These are phyloP conservation scores for Epinephelus moara DNA, from an alignment of 2,113 vertebrate species.

Conservation along the genomic window DNA sequence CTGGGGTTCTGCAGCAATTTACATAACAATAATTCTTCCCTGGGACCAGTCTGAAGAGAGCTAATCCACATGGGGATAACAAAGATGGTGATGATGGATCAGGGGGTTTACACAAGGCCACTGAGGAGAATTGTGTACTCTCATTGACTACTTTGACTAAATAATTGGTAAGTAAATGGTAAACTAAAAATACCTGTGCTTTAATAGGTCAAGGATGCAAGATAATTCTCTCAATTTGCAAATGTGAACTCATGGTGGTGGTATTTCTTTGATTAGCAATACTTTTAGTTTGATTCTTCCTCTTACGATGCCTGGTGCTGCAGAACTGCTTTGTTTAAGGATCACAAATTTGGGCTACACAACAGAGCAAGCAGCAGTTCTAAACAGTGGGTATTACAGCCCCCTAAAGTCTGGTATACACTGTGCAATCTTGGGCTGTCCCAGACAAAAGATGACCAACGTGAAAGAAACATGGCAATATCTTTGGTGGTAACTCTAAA, in stretches of 20 bases:
- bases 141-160: background rate
- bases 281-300: background rate
- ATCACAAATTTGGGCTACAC: background rate
- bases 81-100: conserved; percentile 13
- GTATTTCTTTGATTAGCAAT: background rate
- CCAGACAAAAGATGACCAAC: too few relatives aligned
- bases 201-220: background rate
- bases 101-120: background rate
- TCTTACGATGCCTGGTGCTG: too few relatives aligned
- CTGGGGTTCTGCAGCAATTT: conserved; percentile 22
- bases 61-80: conserved; percentile 12
- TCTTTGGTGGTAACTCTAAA: too few relatives aligned
- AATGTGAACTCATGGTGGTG: background rate
- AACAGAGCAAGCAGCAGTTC: too few relatives aligned
- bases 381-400: too few relatives aligned
- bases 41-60: background rate
- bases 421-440: too few relatives aligned
- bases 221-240: background rate
- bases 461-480: too few relatives aligned
- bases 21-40: background rate
- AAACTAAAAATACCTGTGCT: background rate
- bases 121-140: background rate
- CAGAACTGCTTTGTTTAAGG: background rate
- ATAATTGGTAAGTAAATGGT: background rate
- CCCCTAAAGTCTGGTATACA: too few relatives aligned